Percentiles rank a stretch among this genome's conserved stretches.
These are phyloP conservation scores for Notarius quadriscutis DNA, from an alignment of 2,113 vertebrate species.

Conservation along the genomic window DNA sequence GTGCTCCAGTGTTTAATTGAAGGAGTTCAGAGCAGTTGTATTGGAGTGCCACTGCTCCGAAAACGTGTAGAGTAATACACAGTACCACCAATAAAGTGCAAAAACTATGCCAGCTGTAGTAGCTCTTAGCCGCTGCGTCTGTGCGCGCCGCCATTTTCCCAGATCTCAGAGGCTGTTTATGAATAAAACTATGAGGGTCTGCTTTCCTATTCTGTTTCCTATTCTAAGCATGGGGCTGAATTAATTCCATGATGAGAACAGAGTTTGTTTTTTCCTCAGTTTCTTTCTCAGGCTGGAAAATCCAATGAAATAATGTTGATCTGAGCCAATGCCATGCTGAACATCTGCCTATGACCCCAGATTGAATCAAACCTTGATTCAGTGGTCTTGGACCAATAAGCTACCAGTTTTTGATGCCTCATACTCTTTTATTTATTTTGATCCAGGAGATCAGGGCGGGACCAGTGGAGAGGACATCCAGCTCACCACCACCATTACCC, in stretches of 20 bases:
- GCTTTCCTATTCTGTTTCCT: not conserved
- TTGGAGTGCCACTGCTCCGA: too few relatives aligned
- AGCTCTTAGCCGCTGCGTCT: too few relatives aligned
- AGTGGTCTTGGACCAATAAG: not conserved
- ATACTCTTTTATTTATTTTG: not conserved
- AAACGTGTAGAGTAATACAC: too few relatives aligned
- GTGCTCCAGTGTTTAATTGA: too few relatives aligned
- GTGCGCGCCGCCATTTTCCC: too few relatives aligned
- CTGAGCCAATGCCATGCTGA: not conserved
- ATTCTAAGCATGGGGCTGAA: not conserved
- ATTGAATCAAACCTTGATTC: too few relatives aligned
- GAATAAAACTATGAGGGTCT: not conserved
- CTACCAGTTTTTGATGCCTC: not conserved
- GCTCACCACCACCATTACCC: slow-evolving; percentile 94
- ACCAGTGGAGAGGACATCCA: slow-evolving; percentile 90
- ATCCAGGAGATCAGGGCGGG: slow-evolving; percentile 77
- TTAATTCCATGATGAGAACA: not conserved
- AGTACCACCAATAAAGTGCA: too few relatives aligned
- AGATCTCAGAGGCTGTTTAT: not conserved
- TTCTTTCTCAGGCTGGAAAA: not conserved
- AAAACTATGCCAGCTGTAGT: too few relatives aligned
- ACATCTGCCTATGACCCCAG: not conserved
- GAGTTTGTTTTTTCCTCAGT: not conserved
- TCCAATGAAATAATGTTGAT: too few relatives aligned
- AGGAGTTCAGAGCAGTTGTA: too few relatives aligned